These are phyloP conservation scores for Glossophaga mutica DNA, from an alignment of 2,797 vertebrate genomes.

Conservation along the genomic window DNA sequence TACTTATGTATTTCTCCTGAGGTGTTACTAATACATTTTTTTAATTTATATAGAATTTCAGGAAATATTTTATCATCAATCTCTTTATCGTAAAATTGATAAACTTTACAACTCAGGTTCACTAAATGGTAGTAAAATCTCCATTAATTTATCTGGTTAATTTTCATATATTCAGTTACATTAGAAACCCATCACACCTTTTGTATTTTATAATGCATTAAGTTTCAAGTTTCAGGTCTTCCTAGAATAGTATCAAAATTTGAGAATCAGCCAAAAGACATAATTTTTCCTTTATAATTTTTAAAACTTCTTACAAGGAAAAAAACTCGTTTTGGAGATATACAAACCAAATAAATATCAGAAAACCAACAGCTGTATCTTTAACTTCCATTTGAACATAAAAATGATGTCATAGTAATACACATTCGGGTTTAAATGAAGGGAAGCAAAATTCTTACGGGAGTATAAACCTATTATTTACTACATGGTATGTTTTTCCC, in stretches of 20 bases:
- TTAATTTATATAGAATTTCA: conserved; percentile 12
- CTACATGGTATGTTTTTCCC: not conserved
- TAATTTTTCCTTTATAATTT: not conserved
- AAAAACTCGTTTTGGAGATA: not conserved
- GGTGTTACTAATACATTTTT: not conserved
- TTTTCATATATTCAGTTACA: not conserved
- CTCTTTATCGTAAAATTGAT: not conserved
- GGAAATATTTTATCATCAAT: conserved; percentile 5
- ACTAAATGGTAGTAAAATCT: not conserved
- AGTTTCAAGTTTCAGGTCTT: not conserved
- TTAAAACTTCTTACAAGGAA: not conserved
- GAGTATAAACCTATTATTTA: not conserved
- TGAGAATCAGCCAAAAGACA: not conserved
- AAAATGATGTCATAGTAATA: not conserved
- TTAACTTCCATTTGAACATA: not conserved
- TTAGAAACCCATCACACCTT: not conserved
- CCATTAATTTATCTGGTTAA: not conserved
- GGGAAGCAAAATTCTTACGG: not conserved
- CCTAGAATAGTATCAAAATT: not conserved
- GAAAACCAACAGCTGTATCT: not conserved
- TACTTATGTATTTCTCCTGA: not conserved
- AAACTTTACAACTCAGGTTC: conserved; percentile 18
- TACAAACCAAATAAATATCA: not conserved
- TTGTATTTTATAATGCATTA: not conserved
- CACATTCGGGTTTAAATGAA: not conserved